phyloP scores from a whole-genome alignment of 2,888 invertebrate species.

The Doris montereyensis region DNA sequence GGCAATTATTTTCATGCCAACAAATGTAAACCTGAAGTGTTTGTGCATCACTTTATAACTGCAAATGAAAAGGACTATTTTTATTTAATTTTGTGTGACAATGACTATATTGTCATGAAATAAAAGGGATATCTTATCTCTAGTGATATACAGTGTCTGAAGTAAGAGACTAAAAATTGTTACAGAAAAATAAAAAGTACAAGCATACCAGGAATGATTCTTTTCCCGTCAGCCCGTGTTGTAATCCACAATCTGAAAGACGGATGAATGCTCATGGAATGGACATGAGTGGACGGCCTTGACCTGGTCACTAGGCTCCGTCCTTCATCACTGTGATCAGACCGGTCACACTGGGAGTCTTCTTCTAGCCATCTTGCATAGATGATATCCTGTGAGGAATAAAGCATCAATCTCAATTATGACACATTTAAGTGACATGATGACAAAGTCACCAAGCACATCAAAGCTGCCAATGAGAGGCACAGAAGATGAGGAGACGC shows the following conservation, averaged over 20 bases:
- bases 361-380: slow-evolving; percentile 48
- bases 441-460: background rate
- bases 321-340: slow-evolving; percentile 52
- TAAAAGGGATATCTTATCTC: too few relatives aligned
- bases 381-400: slow-evolving; percentile 54
- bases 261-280: slow-evolving; percentile 48
- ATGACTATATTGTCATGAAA: too few relatives aligned
- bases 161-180: too few relatives aligned
- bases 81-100: too few relatives aligned
- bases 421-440: background rate
- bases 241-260: slow-evolving; percentile 69
- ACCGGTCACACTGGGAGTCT: slow-evolving; percentile 46
- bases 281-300: slow-evolving; percentile 44
- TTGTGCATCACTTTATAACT: too few relatives aligned
- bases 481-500: too few relatives aligned
- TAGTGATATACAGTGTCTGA: too few relatives aligned
- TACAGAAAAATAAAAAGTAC: too few relatives aligned
- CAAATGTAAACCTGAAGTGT: too few relatives aligned
- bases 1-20: too few relatives aligned
- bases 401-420: background rate
- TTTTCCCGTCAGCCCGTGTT: slow-evolving; percentile 57
- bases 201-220: slow-evolving; percentile 64
- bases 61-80: too few relatives aligned
- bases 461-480: background rate
- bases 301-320: slow-evolving; percentile 54